Conservation (phyloP, 1,140 invertebrate species). For the Cephus cinctus region DNA sequence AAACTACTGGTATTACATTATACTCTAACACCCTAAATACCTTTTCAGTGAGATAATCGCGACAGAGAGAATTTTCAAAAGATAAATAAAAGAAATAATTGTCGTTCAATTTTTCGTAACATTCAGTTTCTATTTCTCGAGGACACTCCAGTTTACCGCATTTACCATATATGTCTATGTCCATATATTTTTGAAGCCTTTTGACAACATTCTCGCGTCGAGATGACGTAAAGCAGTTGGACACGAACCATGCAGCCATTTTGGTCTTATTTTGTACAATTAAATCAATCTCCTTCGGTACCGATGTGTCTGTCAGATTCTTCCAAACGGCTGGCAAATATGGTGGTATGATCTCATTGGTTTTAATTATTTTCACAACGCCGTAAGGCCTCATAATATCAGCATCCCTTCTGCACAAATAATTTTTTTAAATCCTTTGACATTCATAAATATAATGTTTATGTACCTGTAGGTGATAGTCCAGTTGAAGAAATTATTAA, state of each 20-base stretch:
- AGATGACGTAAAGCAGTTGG: slow-evolving; percentile 60
- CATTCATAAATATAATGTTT: too few species aligned
- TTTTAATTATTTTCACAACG: slow-evolving; percentile 38
- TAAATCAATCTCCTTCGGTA: neutral
- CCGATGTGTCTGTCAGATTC: slow-evolving; percentile 22
- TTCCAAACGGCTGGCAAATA: slow-evolving; percentile 7
- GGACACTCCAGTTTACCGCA: slow-evolving; percentile 55
- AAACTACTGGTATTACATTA: slow-evolving; percentile 60
- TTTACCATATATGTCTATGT: slow-evolving; percentile 67
- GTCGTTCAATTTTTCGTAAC: slow-evolving; percentile 48
- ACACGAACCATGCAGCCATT: slow-evolving; percentile 62
- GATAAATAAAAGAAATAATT: slow-evolving; percentile 66
- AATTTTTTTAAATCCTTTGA: too few species aligned
- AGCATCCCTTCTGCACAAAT: slow-evolving; percentile 63
- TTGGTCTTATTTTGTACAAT: slow-evolving; percentile 41
- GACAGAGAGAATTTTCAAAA: slow-evolving; percentile 62
- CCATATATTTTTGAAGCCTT: slow-evolving; percentile 58
- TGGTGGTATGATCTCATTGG: slow-evolving; percentile 29
- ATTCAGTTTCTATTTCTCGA: slow-evolving; percentile 33
- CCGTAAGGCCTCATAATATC: slow-evolving; percentile 65
- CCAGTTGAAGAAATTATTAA: slow-evolving; percentile 55
- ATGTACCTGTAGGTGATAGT: slow-evolving; percentile 65
- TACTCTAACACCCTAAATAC: slow-evolving; percentile 49
- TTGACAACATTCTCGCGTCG: slow-evolving; percentile 57
- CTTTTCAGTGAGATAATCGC: slow-evolving; percentile 64